phyloP scores from a whole-genome alignment of 2,888 invertebrate species.

The Taphrorychus bicolor region DNA sequence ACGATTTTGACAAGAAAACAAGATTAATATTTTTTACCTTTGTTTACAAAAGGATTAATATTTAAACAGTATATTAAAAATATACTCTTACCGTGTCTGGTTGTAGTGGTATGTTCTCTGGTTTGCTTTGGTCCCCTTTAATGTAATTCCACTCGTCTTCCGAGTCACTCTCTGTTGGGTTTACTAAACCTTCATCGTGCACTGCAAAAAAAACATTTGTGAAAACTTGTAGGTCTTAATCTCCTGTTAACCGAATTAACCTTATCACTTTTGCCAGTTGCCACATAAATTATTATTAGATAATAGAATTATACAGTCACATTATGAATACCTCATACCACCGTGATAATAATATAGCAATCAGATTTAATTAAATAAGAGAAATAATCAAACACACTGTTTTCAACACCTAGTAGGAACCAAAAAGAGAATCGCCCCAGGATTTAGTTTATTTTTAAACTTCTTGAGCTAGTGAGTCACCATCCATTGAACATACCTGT shows the following conservation, averaged over 20 bases:
- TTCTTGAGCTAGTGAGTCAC: slow-evolving; percentile 9
- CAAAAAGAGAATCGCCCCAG: neutral
- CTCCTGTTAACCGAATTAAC: neutral
- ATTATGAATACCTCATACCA: no score
- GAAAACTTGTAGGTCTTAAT: neutral
- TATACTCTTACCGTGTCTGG: slow-evolving; percentile 51
- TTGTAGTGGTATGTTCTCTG: slow-evolving; percentile 64
- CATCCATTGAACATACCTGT: slow-evolving; percentile 9
- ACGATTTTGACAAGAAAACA: no score
- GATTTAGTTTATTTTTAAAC: neutral
- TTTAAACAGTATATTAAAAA: no score
- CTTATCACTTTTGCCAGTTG: neutral
- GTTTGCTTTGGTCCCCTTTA: slow-evolving; percentile 71
- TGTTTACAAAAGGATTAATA: no score
- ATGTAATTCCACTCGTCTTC: slow-evolving; percentile 92
- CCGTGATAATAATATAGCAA: no score
- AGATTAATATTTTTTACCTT: no score
- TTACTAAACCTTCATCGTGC: slow-evolving; percentile 64
- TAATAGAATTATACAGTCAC: no score
- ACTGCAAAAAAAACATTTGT: slow-evolving; percentile 51
- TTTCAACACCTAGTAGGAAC: no score
- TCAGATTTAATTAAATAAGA: no score
- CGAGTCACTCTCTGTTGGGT: slow-evolving; percentile 79
- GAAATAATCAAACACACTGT: no score
- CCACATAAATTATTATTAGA: no score